Percentiles rank a stretch among this genome's conserved stretches.
These are phyloP conservation scores for Cerastis rubricosa DNA, from an alignment of 2,888 invertebrate genomes.

Conservation along the genomic window DNA sequence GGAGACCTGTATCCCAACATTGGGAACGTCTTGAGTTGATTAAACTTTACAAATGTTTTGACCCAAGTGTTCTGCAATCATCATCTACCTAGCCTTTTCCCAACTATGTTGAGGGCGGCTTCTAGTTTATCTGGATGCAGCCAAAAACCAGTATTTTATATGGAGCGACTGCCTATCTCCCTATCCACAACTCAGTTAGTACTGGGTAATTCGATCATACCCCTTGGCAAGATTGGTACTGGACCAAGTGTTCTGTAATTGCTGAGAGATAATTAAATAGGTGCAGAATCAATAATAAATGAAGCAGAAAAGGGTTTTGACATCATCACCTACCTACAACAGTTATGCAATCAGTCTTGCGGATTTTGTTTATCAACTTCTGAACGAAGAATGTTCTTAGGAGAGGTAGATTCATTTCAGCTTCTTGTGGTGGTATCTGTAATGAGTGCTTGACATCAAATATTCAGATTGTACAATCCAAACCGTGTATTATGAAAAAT, in stretches of 20 bases:
- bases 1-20: background rate
- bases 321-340: slow-evolving; percentile 74
- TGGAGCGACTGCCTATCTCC: background rate
- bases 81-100: no score
- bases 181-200: no score
- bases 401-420: slow-evolving; percentile 66
- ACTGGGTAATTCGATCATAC: no score
- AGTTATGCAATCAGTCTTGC: slow-evolving; percentile 78
- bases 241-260: background rate
- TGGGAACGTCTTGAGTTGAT: background rate
- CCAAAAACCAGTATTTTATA: no score
- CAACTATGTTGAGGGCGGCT: no score
- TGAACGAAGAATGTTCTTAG: slow-evolving; percentile 71
- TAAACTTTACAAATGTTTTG: background rate
- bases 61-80: background rate
- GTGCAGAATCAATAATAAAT: background rate
- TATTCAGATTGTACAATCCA: background rate
- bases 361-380: slow-evolving; percentile 75
- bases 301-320: background rate
- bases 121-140: no score
- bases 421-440: slow-evolving; percentile 74
- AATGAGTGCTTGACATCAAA: background rate
- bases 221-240: no score
- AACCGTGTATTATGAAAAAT: no score
- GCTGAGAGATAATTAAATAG: background rate